Conservation (phyloP, 1,140 invertebrate genomes). For the Zaprionus capensis region DNA sequence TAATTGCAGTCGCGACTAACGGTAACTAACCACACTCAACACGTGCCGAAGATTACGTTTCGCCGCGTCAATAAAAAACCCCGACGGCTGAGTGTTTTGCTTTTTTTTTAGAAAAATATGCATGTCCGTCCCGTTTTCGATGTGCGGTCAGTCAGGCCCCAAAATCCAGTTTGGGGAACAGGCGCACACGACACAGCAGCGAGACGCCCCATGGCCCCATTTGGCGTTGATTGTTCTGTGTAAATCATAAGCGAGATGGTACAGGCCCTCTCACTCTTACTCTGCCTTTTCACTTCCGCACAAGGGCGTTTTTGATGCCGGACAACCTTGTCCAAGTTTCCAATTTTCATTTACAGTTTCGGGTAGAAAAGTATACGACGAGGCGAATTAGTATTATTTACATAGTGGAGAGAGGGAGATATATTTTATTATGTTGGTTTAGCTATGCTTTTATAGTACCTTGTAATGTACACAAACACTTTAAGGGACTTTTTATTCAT, state of each 20-base stretch:
- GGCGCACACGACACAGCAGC: slow-evolving; percentile 71
- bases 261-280: not conserved
- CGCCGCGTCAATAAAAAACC: not conserved
- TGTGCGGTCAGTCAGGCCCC: slow-evolving; percentile 84
- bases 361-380: not conserved
- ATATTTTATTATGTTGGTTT: too few species aligned
- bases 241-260: slow-evolving; percentile 49
- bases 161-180: slow-evolving; percentile 84
- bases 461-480: too few species aligned
- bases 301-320: not conserved
- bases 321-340: not conserved
- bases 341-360: not conserved
- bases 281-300: not conserved
- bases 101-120: slow-evolving; percentile 1
- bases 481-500: too few species aligned
- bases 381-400: not conserved
- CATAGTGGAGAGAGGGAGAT: too few species aligned
- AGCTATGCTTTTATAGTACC: too few species aligned
- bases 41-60: slow-evolving; percentile 25
- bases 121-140: slow-evolving; percentile 73
- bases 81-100: not conserved
- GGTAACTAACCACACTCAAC: slow-evolving; percentile 72
- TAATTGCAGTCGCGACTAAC: slow-evolving; percentile 55
- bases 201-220: slow-evolving; percentile 50
- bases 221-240: slow-evolving; percentile 36